Evolutionary conservation across 2,888 invertebrate genomes (phyloP).

Genomic region (Hemicrepidius hirtus): DNA sequence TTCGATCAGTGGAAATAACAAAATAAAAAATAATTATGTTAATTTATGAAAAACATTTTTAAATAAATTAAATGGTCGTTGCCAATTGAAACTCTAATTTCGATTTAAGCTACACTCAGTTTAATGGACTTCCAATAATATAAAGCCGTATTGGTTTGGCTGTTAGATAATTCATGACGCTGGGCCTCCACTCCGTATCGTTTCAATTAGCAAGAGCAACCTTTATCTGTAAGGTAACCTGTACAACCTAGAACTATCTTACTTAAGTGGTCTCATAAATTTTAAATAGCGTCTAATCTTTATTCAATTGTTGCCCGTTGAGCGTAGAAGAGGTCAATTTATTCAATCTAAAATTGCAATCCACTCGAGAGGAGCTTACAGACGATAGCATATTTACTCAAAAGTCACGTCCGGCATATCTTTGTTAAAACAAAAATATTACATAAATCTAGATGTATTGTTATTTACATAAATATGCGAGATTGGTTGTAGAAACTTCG

Average conservation of each 20-base stretch:
- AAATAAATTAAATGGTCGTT: too few relatives aligned
- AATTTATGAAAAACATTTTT: too few relatives aligned
- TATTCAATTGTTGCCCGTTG: constrained; percentile 45
- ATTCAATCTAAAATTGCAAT: constrained; percentile 36
- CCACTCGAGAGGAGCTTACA: background rate
- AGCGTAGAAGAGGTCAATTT: constrained; percentile 41
- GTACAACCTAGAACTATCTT: constrained; percentile 33
- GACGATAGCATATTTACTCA: constrained; percentile 1
- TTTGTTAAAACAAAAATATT: too few relatives aligned
- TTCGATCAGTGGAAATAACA: too few relatives aligned
- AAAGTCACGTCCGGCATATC: too few relatives aligned
- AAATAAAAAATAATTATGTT: too few relatives aligned
- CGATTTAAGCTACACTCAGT: background rate
- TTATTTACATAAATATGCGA: too few relatives aligned
- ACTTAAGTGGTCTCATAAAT: constrained; percentile 49
- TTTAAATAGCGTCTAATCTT: constrained; percentile 49
- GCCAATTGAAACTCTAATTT: background rate
- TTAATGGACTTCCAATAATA: background rate
- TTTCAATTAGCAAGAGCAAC: constrained; percentile 29
- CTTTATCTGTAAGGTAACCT: constrained; percentile 23
- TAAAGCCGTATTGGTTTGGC: constrained; percentile 1
- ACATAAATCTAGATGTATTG: too few relatives aligned
- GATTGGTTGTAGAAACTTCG: too few relatives aligned
- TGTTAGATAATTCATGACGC: constrained; percentile 9
- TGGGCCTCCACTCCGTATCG: constrained; percentile 3